Percentiles rank a stretch among this genome's conserved stretches.
These are phyloP conservation scores for Lamellibrachia columna DNA, from an alignment of 2,888 invertebrate genomes.

Conservation along the genomic window DNA sequence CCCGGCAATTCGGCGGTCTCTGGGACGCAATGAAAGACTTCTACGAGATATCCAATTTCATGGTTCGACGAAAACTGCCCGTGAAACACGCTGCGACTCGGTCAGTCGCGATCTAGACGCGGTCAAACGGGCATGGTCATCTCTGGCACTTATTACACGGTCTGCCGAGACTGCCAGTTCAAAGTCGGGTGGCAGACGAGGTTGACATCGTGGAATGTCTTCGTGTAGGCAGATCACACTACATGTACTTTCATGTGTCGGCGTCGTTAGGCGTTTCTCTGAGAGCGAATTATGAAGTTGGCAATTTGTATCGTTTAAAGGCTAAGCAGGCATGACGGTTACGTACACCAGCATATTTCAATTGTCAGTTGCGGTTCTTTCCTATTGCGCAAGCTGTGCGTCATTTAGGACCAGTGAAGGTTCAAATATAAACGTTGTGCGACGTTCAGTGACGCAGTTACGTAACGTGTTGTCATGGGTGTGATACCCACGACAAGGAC, in stretches of 20 bases:
- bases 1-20: background rate
- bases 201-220: too few species aligned
- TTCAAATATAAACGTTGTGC: background rate
- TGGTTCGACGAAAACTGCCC: conserved; percentile 3
- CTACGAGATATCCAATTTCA: background rate
- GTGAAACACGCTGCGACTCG: background rate
- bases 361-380: background rate
- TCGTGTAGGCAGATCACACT: too few species aligned
- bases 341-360: background rate
- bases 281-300: too few species aligned
- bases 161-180: background rate
- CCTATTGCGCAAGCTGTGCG: background rate
- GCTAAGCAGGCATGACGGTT: background rate
- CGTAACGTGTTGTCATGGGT: background rate
- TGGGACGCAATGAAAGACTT: background rate
- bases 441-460: background rate
- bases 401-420: background rate
- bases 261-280: too few species aligned
- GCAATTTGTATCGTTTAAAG: background rate
- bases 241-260: too few species aligned
- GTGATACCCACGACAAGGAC: background rate
- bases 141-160: background rate
- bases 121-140: background rate
- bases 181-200: too few species aligned
- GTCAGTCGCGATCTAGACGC: background rate